These are phyloP conservation scores for Ips nitidus DNA, from an alignment of 1,140 invertebrate species.

Conservation along the genomic window DNA sequence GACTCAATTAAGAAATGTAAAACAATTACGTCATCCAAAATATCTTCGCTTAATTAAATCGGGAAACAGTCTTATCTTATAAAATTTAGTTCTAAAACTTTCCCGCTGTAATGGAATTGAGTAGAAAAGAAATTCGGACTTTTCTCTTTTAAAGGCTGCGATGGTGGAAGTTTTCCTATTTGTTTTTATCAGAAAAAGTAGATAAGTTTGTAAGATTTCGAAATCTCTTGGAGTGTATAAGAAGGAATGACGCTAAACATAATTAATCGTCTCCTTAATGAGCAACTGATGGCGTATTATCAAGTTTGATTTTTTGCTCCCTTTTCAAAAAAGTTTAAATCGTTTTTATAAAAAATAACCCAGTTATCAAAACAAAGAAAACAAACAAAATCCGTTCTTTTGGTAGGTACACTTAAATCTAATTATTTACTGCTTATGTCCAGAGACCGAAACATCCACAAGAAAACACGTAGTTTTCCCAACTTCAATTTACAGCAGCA, in stretches of 20 bases:
- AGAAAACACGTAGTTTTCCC: neutral
- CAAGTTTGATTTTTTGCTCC: no score
- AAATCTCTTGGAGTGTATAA: slow-evolving; percentile 7
- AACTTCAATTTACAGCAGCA: neutral
- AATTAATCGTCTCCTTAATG: no score
- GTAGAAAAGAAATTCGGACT: slow-evolving; percentile 7
- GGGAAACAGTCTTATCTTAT: slow-evolving; percentile 19
- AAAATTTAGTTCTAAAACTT: slow-evolving; percentile 27
- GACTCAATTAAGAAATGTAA: neutral
- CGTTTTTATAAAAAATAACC: no score
- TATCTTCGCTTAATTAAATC: slow-evolving; percentile 23
- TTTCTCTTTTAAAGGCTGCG: slow-evolving; percentile 11
- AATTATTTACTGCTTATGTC: neutral
- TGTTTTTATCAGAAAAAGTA: slow-evolving; percentile 24
- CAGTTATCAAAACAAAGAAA: no score
- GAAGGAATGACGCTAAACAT: no score
- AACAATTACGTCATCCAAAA: slow-evolving; percentile 1
- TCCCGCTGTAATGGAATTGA: slow-evolving; percentile 27
- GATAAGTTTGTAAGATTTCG: slow-evolving; percentile 10
- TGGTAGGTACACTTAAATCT: neutral
- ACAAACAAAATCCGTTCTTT: no score
- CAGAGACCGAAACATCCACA: neutral
- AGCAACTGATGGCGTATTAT: no score
- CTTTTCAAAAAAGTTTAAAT: no score
- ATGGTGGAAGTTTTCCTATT: slow-evolving; percentile 20